Evolutionary conservation across 2,888 invertebrate genomes (phyloP).

Genomic region (Catocala nupta): DNA sequence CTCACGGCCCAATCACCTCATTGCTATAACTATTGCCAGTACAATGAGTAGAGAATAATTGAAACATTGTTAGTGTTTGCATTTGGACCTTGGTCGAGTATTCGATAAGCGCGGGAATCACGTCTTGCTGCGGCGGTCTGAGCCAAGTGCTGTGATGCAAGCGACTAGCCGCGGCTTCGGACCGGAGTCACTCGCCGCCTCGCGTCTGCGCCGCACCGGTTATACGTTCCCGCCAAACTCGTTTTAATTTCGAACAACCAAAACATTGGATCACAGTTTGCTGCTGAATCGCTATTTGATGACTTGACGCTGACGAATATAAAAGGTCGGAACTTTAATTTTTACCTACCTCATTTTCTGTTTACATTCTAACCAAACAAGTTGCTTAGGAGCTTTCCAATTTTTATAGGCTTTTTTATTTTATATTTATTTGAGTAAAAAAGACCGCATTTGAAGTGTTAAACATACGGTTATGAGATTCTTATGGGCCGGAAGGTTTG

Average conservation of each 20-base stretch:
- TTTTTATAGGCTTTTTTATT: not conserved
- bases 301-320: conserved; percentile 26
- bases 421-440: conserved; percentile 1
- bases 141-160: conserved; percentile 46
- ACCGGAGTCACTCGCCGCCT: conserved; percentile 48
- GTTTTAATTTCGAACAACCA: conserved; percentile 28
- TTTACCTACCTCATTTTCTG: not conserved
- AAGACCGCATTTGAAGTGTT: not conserved
- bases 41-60: conserved; percentile 33
- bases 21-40: conserved; percentile 35
- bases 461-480: conserved; percentile 7
- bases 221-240: conserved; percentile 31
- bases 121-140: conserved; percentile 41
- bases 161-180: conserved; percentile 34
- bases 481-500: not conserved
- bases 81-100: conserved; percentile 74
- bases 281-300: conserved; percentile 29
- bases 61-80: conserved; percentile 48
- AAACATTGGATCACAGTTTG: conserved; percentile 16
- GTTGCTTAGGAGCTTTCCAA: not conserved
- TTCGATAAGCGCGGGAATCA: conserved; percentile 66
- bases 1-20: conserved; percentile 34
- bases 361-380: not conserved
- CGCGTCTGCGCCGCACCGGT: conserved; percentile 37
- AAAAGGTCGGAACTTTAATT: conserved; percentile 40